Evolutionary conservation across 1,140 invertebrate species (phyloP).

Genomic region (Sycophila sp.): DNA sequence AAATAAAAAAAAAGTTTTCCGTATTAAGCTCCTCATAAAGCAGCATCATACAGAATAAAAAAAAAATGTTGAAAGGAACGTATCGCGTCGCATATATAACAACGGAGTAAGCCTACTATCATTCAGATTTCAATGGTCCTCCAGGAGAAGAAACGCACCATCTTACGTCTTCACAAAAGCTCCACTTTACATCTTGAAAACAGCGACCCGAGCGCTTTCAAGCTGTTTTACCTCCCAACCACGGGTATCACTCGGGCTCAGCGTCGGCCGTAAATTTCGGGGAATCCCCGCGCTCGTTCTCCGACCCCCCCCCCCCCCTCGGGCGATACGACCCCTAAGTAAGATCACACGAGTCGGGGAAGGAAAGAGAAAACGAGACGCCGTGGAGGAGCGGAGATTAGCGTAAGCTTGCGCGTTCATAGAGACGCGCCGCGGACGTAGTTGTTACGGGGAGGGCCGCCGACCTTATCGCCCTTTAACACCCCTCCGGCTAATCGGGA

Average conservation of each 20-base stretch:
- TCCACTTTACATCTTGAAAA: not conserved
- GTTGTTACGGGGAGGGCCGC: not conserved
- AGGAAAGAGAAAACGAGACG: not conserved
- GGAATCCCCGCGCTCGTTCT: not conserved
- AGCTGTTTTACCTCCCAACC: not conserved
- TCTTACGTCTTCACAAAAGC: not conserved
- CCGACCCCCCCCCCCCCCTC: not conserved
- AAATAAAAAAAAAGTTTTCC: no score
- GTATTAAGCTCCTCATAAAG: no score
- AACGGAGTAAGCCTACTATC: not conserved
- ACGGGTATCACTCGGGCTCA: not conserved
- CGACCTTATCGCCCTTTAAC: constrained; percentile 1
- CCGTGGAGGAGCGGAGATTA: constrained; percentile 21
- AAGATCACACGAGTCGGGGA: constrained; percentile 5
- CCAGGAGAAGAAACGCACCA: not conserved
- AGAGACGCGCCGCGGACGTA: not conserved
- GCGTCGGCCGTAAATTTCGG: constrained; percentile 11
- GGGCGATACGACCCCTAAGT: constrained; percentile 14
- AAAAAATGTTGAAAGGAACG: no score
- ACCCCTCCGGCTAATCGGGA: constrained; percentile 40
- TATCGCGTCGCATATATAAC: no score
- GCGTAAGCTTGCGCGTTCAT: constrained; percentile 34
- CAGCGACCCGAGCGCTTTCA: no score
- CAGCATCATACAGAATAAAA: no score
- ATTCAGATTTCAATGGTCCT: not conserved